Evolutionary conservation across 2,888 invertebrate species (phyloP), one percentile per base, ranked within the genome.

Genomic region (Thecophora atra): DNA sequence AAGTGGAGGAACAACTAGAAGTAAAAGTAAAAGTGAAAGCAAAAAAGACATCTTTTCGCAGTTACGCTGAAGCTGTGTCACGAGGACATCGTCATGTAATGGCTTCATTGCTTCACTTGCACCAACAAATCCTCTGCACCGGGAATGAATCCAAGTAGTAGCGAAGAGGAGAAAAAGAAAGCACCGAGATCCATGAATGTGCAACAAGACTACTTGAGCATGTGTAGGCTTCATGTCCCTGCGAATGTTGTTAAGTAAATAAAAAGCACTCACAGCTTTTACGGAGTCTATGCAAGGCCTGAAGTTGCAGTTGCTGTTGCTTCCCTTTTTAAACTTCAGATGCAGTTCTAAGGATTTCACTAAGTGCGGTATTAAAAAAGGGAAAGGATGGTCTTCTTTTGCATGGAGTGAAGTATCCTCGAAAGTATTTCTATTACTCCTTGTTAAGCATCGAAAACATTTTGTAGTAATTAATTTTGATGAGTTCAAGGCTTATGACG

Each of bases 391-490:
- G 15, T 2, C 51, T 5, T 51, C 15, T 37, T 37, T 37, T 37
- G 37, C 37, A 37, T 37, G n/a, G n/a, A n/a, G n/a, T n/a, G n/a
- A n/a, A n/a, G n/a, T n/a, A n/a, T n/a, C n/a, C n/a, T n/a, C n/a
- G n/a, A n/a, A 37, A 6, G 37, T 37, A 37, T 11, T 37, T 11
- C 7, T 37, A 37, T 5, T 47, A 5, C 6, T n/a, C 8, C n/a
- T 54, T 54, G 54, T 54, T 8, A 54, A 54, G 54, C 54, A 54
- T n/a, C 21, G 54, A 54, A 54, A 54, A 54, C 54, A 58, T 58
- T 58, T 58, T 58, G 58, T 24, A 24, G 28, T 28, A 58, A 58
- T 58, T 58, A 58, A 58, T 58, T 58, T 24, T 58, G 19, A 17
- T 28, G 58, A 28, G 58, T 58, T 58, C 28, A 58, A 58, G 7